Percentiles rank a stretch among this genome's conserved stretches.
Conservation (phyloP, 2,113 vertebrate species). For the Illadopsis cleaveri region DNA sequence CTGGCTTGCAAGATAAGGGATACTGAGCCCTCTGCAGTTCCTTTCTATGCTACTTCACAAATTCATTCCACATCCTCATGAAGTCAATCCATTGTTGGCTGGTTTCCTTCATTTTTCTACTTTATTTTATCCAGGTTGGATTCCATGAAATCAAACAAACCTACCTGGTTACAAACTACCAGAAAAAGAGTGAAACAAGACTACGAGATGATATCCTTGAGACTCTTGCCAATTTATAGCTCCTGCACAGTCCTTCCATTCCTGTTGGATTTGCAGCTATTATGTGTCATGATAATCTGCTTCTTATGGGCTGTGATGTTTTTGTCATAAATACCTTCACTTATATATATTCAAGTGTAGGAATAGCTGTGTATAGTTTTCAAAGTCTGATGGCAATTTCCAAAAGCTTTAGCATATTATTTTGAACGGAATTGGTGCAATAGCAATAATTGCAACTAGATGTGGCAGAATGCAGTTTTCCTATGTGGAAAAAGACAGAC, state of each 20-base stretch:
- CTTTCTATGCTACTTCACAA: background rate
- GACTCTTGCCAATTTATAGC: background rate
- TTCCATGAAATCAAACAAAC: background rate
- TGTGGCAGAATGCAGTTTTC: background rate
- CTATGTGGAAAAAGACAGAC: background rate
- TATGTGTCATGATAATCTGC: background rate
- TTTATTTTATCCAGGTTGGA: background rate
- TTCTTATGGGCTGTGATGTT: background rate
- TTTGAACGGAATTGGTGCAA: background rate
- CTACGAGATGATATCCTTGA: background rate
- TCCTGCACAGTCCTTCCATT: background rate
- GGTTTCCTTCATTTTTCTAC: background rate
- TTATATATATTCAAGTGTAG: background rate
- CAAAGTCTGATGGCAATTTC: background rate
- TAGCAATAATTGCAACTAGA: background rate
- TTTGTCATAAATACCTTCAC: background rate
- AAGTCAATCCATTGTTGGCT: background rate
- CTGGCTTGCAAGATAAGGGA: background rate
- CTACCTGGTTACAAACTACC: background rate
- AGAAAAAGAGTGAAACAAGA: background rate
- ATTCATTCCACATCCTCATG: rapidly evolving
- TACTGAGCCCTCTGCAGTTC: background rate
- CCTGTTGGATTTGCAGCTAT: background rate
- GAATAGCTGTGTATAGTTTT: background rate
- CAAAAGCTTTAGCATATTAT: background rate